Base-by-base conservation (phyloP, 2,888 invertebrate species). In the Ophraella communa region DNA sequence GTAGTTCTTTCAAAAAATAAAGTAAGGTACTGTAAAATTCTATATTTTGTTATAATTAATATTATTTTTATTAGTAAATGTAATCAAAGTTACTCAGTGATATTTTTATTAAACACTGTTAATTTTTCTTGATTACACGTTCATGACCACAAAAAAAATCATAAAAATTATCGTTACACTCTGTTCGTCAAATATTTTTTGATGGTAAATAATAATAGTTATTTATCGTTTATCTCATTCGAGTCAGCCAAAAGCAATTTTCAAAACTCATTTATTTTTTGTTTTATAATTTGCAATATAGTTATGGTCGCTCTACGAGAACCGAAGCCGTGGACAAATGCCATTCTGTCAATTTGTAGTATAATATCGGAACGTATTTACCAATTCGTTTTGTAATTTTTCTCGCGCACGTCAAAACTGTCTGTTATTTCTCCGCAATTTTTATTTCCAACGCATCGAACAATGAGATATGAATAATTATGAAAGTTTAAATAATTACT, bases 261-360 rank as follows among this genome's bases (percentile, higher is more conserved):
- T 17, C 14, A 17, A 39, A 39, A 39, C 39, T 39, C 39, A 39
- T 39, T 17, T 39, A 39, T 39, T 39, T 39, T 39, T 39, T 39
- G 39, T 39, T 39, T 39, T 39, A 17, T 39, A 39, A 39, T 39
- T 39, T 39, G 39, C 39, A 39, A 39, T 39, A 39, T 39, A 39
- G 17, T 39, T 39, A 39, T 39, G 39, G 39, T 7, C 39, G 17
- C 17, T 39, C 4, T 1, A 39, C 39, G 39, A 39, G 39, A 39
- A 17, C n/a, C 17, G 39, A 4, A 39, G 17, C 39, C 39, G 39
- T 39, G 14, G 14, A 39, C 39, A 39, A 39, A 39, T 39, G 39
- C 39, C 39, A 39, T 39, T 39, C 39, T 39, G 39, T 39, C 39
- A 39, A 39, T 39, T 39, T 39, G 39, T 39, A 39, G 39, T 39